Evolutionary conservation across 2,888 invertebrate species (phyloP).

Genomic region (Agrotis puta): DNA sequence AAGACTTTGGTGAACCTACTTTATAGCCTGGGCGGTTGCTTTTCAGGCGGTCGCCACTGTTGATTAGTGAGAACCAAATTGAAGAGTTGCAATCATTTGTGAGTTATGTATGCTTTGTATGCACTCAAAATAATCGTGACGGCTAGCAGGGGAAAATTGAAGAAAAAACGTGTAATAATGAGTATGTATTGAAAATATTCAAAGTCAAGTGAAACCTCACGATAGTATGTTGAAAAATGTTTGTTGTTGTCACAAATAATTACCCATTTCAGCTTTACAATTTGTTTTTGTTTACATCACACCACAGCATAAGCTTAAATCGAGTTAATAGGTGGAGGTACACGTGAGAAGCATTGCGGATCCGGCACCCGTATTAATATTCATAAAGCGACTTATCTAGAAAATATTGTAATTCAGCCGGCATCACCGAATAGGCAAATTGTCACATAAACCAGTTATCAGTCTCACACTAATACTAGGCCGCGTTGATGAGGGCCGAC

Average conservation of each 20-base stretch:
- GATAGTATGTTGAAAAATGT: neutral
- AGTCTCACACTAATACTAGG: constrained; percentile 70
- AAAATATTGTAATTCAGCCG: constrained; percentile 60
- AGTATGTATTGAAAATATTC: neutral
- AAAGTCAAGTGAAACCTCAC: neutral
- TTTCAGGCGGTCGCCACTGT: too few species aligned
- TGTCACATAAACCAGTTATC: constrained; percentile 69
- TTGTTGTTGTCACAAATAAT: constrained; percentile 1
- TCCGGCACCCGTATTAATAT: constrained; percentile 40
- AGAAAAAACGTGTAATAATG: neutral
- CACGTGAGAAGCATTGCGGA: neutral
- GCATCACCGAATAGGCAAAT: constrained; percentile 60
- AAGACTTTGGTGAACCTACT: too few species aligned
- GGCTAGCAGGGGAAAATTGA: neutral
- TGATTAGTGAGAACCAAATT: too few species aligned
- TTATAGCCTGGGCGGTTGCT: too few species aligned
- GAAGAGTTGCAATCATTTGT: too few species aligned
- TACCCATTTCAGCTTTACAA: constrained; percentile 8
- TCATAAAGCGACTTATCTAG: constrained; percentile 50
- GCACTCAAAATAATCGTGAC: neutral
- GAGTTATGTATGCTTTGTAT: neutral
- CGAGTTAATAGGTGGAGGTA: neutral
- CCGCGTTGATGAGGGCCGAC: constrained; percentile 69
- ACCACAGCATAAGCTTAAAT: constrained; percentile 10
- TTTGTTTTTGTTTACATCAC: constrained; percentile 25